phyloP scores from a whole-genome alignment of 2,888 invertebrate genomes.

The Melanophora roralis region DNA sequence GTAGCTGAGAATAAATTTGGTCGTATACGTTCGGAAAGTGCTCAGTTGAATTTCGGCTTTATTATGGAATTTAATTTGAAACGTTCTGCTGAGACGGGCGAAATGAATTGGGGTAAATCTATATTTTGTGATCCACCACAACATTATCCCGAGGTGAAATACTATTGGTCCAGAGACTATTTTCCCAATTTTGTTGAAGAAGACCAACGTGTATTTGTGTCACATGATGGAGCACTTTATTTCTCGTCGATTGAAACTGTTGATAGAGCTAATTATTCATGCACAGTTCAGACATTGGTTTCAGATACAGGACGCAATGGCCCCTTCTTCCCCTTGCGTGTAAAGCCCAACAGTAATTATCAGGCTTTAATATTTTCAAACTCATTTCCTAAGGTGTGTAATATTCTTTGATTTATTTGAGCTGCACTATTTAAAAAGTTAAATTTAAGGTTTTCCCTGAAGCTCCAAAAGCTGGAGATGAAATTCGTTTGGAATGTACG shows the following conservation, averaged over 20 bases:
- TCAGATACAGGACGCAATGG: slow-evolving; percentile 93
- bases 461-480: slow-evolving; percentile 92
- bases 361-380: slow-evolving; percentile 95
- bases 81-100: slow-evolving; percentile 88
- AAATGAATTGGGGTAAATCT: slow-evolving; percentile 96
- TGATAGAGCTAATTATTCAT: slow-evolving; percentile 93
- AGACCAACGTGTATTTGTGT: slow-evolving; percentile 94
- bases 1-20: slow-evolving; percentile 94
- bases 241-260: slow-evolving; percentile 95
- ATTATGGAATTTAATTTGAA: slow-evolving; percentile 94
- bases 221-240: slow-evolving; percentile 94
- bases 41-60: slow-evolving; percentile 91
- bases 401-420: background rate
- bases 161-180: slow-evolving; percentile 93
- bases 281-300: slow-evolving; percentile 91
- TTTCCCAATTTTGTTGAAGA: slow-evolving; percentile 96
- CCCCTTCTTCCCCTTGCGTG: slow-evolving; percentile 89
- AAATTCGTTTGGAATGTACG: slow-evolving; percentile 94
- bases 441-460: slow-evolving; percentile 91
- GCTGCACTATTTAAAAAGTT: too few species aligned
- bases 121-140: slow-evolving; percentile 95
- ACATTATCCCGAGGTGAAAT: slow-evolving; percentile 92
- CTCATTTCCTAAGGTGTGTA: slow-evolving; percentile 89
- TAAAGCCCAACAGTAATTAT: slow-evolving; percentile 91
- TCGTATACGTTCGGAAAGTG: slow-evolving; percentile 91